Evolutionary conservation across 2,113 vertebrate genomes (phyloP), one percentile per base, ranked within the genome.

Genomic region (Hymenochirus boettgeri): DNA sequence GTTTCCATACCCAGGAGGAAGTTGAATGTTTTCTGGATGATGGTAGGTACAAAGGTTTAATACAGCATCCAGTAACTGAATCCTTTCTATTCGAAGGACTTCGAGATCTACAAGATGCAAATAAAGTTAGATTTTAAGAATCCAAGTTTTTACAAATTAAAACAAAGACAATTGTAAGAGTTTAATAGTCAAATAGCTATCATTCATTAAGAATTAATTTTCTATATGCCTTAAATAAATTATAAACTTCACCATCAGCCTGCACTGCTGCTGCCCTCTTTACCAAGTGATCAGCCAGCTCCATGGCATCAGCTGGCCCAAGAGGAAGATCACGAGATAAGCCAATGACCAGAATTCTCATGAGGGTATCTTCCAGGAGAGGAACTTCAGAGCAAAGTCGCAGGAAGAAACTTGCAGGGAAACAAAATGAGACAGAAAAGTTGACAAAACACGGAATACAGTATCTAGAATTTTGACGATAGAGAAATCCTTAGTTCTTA

Each of bases 301-400:
- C 96, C 96, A 99, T 98, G 76, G 95, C 96, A 0, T 99, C 96
- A 0, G 96, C 96, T 0, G 96, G 96, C 45, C 96, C 96, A 0
- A 99, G 91, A 0, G 96, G 94, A 25, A 99, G 83, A 66, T 98
- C 96, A 1, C 96, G 90, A 0, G 96, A 99, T 74, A 99, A 73
- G 1, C 96, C 96, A 0, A 99, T 97, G 62, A 99, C 96, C 0
- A 99, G 85, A 66, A 99, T 89, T 11, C 96, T 88, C 94, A 98
- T 99, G 61, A 99, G 83, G 0, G 95, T 99, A 82, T 99, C 96
- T 74, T 99, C 96, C 47, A 99, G 77, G 71, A 99, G 86, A 5
- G 96, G 96, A 63, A 99, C 96, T 81, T 99, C 96, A 0, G 96
- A 99, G 84, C 96, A 99, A 24, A 99, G 92, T 37, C 96, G 93